Evolutionary conservation across 2,113 vertebrate species (phyloP).

Genomic region (Osmerus mordax): DNA sequence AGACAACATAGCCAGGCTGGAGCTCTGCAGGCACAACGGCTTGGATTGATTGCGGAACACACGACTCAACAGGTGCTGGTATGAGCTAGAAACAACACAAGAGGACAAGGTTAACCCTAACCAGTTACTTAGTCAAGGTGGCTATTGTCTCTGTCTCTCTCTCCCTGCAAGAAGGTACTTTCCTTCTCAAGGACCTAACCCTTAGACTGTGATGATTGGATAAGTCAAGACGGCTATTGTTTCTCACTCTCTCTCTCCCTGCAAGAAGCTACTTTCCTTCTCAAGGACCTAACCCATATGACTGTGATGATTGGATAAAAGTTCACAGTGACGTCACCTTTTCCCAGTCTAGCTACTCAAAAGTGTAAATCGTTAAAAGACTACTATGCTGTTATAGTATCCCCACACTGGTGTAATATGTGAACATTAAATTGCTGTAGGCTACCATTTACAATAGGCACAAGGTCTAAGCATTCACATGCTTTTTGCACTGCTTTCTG

Average conservation of each 20-base stretch:
- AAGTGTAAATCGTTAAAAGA: too few relatives aligned
- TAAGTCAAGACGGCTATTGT: background rate
- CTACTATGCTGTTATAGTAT: too few relatives aligned
- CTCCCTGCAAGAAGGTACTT: background rate
- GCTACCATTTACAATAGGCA: too few relatives aligned
- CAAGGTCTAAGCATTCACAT: too few relatives aligned
- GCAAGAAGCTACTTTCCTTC: background rate
- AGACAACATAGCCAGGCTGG: slow-evolving; percentile 34
- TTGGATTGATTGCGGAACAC: slow-evolving; percentile 38
- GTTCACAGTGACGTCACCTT: too few relatives aligned
- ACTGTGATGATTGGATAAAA: too few relatives aligned
- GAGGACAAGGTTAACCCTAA: background rate
- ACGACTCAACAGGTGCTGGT: slow-evolving; percentile 30
- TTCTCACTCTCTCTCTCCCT: background rate
- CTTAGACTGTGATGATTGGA: too few relatives aligned
- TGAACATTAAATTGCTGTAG: too few relatives aligned
- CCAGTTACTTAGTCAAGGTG: background rate
- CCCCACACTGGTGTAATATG: too few relatives aligned
- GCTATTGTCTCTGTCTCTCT: background rate
- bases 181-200: background rate
- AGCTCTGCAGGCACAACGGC: slow-evolving; percentile 37
- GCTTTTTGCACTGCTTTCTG: too few relatives aligned
- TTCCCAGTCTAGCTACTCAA: too few relatives aligned
- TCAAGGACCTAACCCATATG: background rate
- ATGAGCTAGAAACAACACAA: slow-evolving; percentile 28